Conservation (phyloP, 2,888 invertebrate species). For the Rutpela maculata region DNA sequence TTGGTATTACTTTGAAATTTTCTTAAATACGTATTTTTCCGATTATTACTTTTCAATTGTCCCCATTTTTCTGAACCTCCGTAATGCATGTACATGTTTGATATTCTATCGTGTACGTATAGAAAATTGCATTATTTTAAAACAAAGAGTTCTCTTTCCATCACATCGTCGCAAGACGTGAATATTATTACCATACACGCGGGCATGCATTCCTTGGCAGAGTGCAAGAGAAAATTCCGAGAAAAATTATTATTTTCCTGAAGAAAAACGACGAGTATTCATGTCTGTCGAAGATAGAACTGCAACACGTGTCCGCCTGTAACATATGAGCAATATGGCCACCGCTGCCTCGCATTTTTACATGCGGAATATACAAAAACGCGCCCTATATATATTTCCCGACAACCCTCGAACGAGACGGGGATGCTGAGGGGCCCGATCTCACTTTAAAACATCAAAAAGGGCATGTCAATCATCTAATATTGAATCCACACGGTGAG, state of each 20-base stretch:
- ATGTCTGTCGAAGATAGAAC: constrained; percentile 50
- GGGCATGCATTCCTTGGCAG: constrained; percentile 28
- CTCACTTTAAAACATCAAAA: constrained; percentile 66
- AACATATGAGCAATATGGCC: constrained; percentile 50
- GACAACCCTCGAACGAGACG: constrained; percentile 4
- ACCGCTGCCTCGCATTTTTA: constrained; percentile 44
- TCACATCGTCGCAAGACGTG: constrained; percentile 3
- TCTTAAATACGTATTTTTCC: no score
- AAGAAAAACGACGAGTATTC: constrained; percentile 48
- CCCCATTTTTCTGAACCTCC: no score
- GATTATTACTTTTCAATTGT: no score
- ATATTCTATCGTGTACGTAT: not conserved
- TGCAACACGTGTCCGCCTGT: constrained; percentile 54
- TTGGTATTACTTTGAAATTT: no score
- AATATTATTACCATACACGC: constrained; percentile 39
- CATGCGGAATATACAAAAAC: constrained; percentile 41
- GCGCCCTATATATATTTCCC: constrained; percentile 9
- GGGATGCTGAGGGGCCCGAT: constrained; percentile 47
- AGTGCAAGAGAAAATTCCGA: constrained; percentile 25
- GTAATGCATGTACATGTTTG: no score
- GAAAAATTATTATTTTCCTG: constrained; percentile 48
- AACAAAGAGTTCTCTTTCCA: not conserved
- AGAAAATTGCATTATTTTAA: not conserved
- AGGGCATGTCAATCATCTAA: constrained; percentile 70
- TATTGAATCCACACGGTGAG: constrained; percentile 68